Percentiles rank a stretch among this genome's conserved stretches.
phyloP scores from a whole-genome alignment of 2,113 vertebrate genomes.

The Sander lucioperca region DNA sequence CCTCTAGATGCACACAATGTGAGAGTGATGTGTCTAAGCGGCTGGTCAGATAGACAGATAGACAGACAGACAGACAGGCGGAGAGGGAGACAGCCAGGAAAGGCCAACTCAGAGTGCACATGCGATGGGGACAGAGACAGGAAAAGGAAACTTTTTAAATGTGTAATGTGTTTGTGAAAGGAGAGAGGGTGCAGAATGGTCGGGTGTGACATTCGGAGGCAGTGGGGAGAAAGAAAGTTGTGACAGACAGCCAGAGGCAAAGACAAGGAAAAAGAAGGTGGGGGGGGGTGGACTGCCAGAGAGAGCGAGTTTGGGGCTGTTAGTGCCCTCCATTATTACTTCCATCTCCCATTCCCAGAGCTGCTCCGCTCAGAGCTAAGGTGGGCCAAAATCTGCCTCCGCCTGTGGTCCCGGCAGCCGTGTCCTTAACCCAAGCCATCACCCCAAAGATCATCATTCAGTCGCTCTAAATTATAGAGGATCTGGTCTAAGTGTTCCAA shows the following conservation, averaged over 20 bases:
- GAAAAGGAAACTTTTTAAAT: constrained; percentile 41
- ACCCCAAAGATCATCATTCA: constrained; percentile 40
- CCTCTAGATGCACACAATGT: constrained; percentile 58
- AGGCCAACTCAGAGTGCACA: background rate
- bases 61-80: background rate
- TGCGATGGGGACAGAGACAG: constrained; percentile 21
- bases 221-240: constrained; percentile 51
- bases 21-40: constrained; percentile 65
- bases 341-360: constrained; percentile 69
- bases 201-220: constrained; percentile 46
- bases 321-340: constrained; percentile 68
- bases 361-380: constrained; percentile 54
- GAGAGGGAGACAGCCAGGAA: background rate
- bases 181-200: constrained; percentile 23
- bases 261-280: constrained; percentile 30
- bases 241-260: constrained; percentile 64
- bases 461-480: constrained; percentile 28
- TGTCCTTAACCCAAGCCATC: constrained; percentile 40
- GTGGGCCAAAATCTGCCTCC: constrained; percentile 59
- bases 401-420: constrained; percentile 45
- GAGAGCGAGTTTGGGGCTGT: constrained; percentile 55
- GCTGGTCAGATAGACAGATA: constrained; percentile 34
- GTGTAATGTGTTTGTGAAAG: constrained; percentile 39
- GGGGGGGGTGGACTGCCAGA: constrained; percentile 1
- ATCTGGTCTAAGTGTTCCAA: background rate